A percentile compares a stretch with the other conserved stretches of the same genome.
Evolutionary conservation across 2,113 vertebrate species (phyloP).

Genomic region (Seriola rivoliana): DNA sequence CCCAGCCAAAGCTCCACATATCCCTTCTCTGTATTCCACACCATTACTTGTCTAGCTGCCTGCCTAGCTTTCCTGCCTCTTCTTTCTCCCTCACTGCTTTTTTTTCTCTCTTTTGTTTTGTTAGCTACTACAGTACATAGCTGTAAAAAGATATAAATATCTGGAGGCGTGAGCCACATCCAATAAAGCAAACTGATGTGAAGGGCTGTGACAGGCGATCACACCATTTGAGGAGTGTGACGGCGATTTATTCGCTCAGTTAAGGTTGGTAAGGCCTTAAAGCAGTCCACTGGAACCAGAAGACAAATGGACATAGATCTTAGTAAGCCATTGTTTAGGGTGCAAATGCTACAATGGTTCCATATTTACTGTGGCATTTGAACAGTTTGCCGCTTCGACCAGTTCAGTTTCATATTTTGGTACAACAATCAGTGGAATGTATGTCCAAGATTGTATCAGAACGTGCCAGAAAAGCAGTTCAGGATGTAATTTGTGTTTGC

Average conservation of each 20-base stretch:
- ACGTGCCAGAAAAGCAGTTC: not conserved
- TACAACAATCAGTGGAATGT: not conserved
- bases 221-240: constrained; percentile 71
- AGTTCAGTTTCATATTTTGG: constrained; percentile 11
- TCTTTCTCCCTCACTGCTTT: constrained; percentile 52
- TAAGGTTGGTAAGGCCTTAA: constrained; percentile 69
- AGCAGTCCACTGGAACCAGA: constrained; percentile 63
- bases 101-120: constrained; percentile 52
- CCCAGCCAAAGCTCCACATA: constrained; percentile 66
- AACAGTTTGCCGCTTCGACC: not conserved
- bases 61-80: constrained; percentile 57
- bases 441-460: not conserved
- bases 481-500: not conserved
- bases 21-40: constrained; percentile 78
- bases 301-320: constrained; percentile 63
- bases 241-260: constrained; percentile 72
- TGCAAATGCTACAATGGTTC: constrained; percentile 5
- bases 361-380: constrained; percentile 21
- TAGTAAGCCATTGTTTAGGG: constrained; percentile 32
- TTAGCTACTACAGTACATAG: constrained; percentile 61
- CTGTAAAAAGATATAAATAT: constrained; percentile 82
- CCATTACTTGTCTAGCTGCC: constrained; percentile 72
- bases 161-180: constrained; percentile 74
- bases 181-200: constrained; percentile 80
- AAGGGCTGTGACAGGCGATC: constrained; percentile 78